Base-by-base conservation (phyloP, 2,113 vertebrate species). In the Sula dactylatra region DNA sequence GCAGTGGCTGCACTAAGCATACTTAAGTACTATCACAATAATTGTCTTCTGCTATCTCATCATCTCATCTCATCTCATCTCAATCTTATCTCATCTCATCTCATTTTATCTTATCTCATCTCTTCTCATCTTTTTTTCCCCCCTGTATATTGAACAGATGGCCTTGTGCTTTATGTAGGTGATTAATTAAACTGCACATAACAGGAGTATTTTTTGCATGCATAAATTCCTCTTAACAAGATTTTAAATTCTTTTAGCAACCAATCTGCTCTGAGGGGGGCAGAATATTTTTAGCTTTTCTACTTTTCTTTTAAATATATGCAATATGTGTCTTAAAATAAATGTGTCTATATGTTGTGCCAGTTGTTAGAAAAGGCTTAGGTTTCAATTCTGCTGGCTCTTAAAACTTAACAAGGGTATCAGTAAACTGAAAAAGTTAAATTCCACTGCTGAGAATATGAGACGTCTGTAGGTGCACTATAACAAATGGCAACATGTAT, bases 111-210 rank as follows among this genome's bases (percentile, higher is more conserved):
- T 52, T n/a, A 36, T 50, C 45, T 70, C 45, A 21, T 69, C 64
- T 49, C 18, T 38, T 79, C 38, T 71, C 32, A 52, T 69, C n/a
- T 58, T 55, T 81, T 80, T 92, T 87, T 78, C 21, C 44, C 76
- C 34, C 11, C 24, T 25, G 25, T 67, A 25, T 78, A 54, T 76
- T 82, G 91, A 97, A 80, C 95, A 97, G 97, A 96, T 96, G 95
- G 94, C 78, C 74, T 58, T 82, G 72, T 88, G 90, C 45, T 94
- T 97, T 94, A 88, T 88, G 92, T 71, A 94, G 87, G 91, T 96
- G 86, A 96, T 96, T 97, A 96, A 97, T 97, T 93, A 94, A 95
- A 86, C 42, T 86, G 55, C 49, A 82, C 32, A 40, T 73, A 95
- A 49, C 49, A 92, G 20, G 42, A 83, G 14, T 82, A 54, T 74